Conservation (phyloP, 2,888 invertebrate species). For the Coleophora deauratella region DNA sequence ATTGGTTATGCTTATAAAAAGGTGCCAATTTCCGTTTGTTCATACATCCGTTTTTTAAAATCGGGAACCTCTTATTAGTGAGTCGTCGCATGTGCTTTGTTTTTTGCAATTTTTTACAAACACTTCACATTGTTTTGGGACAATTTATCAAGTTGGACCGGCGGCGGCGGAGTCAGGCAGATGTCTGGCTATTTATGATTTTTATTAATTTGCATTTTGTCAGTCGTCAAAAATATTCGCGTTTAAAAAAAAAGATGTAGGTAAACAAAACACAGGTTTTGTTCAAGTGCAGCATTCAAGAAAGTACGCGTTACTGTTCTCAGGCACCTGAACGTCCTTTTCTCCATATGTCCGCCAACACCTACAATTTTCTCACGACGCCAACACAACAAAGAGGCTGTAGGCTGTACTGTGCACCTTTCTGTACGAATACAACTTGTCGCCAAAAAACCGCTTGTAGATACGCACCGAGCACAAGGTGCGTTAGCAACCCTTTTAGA, state of each 20-base stretch:
- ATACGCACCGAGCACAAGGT: constrained; percentile 32
- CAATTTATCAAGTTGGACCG: constrained; percentile 47
- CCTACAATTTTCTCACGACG: neutral
- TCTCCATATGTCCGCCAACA: neutral
- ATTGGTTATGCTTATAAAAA: constrained; percentile 37
- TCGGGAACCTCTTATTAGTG: constrained; percentile 61
- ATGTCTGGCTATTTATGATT: constrained; percentile 23
- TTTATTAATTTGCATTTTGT: no score
- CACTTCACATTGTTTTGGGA: constrained; percentile 40
- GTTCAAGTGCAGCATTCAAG: neutral
- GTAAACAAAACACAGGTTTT: neutral
- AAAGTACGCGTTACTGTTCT: neutral
- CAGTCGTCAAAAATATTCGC: no score
- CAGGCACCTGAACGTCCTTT: neutral
- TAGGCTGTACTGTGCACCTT: constrained; percentile 33
- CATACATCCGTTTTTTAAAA: constrained; percentile 65
- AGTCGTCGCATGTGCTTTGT: constrained; percentile 46
- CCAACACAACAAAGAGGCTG: neutral
- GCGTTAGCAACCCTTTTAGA: constrained; percentile 27
- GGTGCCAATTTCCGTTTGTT: constrained; percentile 68
- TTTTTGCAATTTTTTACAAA: constrained; percentile 55
- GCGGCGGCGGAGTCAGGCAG: constrained; percentile 40
- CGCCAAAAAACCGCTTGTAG: constrained; percentile 37
- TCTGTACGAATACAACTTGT: constrained; percentile 37
- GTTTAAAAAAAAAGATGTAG: neutral